A percentile compares a stretch with the other conserved stretches of the same genome.
Conservation (phyloP, 2,113 vertebrate species). For the Uropsilus gracilis region DNA sequence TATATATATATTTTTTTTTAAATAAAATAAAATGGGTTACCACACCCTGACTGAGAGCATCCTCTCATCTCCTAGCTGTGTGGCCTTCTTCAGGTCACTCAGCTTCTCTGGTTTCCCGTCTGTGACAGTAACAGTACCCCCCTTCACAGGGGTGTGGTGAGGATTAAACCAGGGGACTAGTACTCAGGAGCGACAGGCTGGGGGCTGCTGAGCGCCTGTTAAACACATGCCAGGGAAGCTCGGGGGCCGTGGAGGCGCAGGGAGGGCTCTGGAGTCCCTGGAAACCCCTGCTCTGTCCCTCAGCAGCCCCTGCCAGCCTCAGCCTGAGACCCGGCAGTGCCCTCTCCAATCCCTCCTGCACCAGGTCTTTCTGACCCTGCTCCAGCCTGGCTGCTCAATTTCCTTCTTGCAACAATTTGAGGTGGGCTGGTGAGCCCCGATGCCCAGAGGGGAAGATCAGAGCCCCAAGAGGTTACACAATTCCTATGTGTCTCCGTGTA, state of each 20-base stretch:
- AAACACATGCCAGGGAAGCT: not conserved
- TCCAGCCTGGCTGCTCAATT: not conserved
- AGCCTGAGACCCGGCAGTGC: accelerated
- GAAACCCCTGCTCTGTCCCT: not conserved
- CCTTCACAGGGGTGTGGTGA: not conserved
- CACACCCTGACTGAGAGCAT: not conserved
- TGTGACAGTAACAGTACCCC: not conserved
- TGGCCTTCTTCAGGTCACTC: not conserved
- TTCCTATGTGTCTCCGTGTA: not conserved
- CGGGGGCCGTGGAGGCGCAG: too few relatives aligned
- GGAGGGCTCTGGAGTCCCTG: not conserved
- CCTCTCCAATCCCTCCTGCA: not conserved
- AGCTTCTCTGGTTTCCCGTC: not conserved
- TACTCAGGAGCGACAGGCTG: too few relatives aligned
- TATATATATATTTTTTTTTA: too few relatives aligned
- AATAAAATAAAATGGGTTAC: too few relatives aligned
- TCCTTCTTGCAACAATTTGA: not conserved
- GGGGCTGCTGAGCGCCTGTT: not conserved
- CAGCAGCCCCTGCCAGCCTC: not conserved
- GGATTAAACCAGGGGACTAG: not conserved
- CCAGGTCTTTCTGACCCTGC: not conserved
- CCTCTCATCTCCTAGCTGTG: not conserved
- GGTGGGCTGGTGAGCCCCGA: not conserved
- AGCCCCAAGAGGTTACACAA: not conserved
- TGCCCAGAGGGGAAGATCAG: not conserved